Evolutionary conservation across 2,888 invertebrate genomes (phyloP).

Genomic region (Platerodrilus igneus): DNA sequence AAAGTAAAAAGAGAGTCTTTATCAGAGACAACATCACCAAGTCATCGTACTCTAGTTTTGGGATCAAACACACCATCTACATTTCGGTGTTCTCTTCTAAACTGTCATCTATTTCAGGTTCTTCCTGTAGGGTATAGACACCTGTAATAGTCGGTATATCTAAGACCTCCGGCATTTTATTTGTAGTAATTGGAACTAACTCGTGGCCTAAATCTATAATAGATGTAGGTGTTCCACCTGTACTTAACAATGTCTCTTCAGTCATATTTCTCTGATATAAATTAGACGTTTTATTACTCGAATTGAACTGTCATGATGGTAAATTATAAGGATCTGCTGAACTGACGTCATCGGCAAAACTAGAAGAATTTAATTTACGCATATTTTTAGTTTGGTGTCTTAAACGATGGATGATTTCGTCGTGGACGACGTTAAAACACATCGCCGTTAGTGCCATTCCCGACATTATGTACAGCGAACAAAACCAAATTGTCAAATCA

Average conservation of each 20-base stretch:
- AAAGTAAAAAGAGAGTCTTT: too few species aligned
- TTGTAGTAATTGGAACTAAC: constrained; percentile 34
- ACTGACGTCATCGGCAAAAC: constrained; percentile 60
- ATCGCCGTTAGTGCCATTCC: constrained; percentile 85
- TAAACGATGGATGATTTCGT: constrained; percentile 75
- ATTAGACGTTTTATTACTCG: constrained; percentile 51
- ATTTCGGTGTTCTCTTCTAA: constrained; percentile 49
- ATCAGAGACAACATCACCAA: too few species aligned
- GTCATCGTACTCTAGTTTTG: too few species aligned
- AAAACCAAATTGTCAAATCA: constrained; percentile 79
- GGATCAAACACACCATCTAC: too few species aligned
- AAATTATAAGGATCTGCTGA: constrained; percentile 62
- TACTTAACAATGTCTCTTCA: constrained; percentile 54
- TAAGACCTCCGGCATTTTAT: constrained; percentile 45
- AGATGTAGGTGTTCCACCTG: constrained; percentile 52
- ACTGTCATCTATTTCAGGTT: constrained; percentile 52
- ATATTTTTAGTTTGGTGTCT: constrained; percentile 63
- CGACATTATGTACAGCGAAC: constrained; percentile 80
- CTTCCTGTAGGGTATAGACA: constrained; percentile 55
- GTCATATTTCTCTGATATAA: constrained; percentile 58
- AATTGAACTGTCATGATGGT: constrained; percentile 71
- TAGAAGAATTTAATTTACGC: constrained; percentile 57
- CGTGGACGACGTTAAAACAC: constrained; percentile 87
- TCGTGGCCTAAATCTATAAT: constrained; percentile 41
- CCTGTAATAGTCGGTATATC: constrained; percentile 50